Evolutionary conservation across 2,113 vertebrate species (phyloP).

Genomic region (Peromyscus leucopus): DNA sequence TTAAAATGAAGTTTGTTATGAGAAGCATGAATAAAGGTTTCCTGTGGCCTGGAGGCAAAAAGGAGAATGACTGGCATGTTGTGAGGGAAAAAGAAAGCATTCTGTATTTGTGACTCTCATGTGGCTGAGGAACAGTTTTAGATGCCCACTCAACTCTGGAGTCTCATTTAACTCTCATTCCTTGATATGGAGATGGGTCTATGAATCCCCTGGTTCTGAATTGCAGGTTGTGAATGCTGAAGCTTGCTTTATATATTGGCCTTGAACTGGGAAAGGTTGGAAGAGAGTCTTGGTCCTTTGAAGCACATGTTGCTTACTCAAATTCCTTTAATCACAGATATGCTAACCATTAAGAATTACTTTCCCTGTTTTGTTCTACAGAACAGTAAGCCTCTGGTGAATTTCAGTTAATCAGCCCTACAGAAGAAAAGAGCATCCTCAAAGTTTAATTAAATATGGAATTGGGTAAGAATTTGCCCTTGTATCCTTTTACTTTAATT

Average conservation of each 20-base stretch:
- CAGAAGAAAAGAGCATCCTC: not conserved
- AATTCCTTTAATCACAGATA: constrained; percentile 2
- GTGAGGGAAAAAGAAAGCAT: too few relatives aligned
- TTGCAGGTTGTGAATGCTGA: not conserved
- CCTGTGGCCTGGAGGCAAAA: not conserved
- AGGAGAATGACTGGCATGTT: not conserved
- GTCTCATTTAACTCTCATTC: not conserved
- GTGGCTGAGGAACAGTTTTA: not conserved
- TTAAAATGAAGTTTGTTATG: constrained; percentile 10
- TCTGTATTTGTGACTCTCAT: not conserved
- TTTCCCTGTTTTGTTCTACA: constrained; percentile 22
- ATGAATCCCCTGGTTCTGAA: too few relatives aligned
- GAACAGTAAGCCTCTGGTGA: constrained; percentile 13
- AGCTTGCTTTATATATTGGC: not conserved
- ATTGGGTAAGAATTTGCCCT: constrained; percentile 44
- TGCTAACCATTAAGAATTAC: constrained; percentile 35
- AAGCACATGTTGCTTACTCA: not conserved
- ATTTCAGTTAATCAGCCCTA: constrained; percentile 56
- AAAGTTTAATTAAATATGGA: constrained; percentile 66
- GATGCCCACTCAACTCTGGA: not conserved
- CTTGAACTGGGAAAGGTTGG: not conserved
- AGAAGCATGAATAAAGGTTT: not conserved
- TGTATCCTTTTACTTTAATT: constrained; percentile 52
- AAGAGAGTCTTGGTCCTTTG: not conserved
- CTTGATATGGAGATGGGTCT: not conserved